A percentile compares a stretch with the other conserved stretches of the same genome.
Evolutionary conservation across 2,113 vertebrate species (phyloP).

Genomic region (Oenanthe oenanthe): DNA sequence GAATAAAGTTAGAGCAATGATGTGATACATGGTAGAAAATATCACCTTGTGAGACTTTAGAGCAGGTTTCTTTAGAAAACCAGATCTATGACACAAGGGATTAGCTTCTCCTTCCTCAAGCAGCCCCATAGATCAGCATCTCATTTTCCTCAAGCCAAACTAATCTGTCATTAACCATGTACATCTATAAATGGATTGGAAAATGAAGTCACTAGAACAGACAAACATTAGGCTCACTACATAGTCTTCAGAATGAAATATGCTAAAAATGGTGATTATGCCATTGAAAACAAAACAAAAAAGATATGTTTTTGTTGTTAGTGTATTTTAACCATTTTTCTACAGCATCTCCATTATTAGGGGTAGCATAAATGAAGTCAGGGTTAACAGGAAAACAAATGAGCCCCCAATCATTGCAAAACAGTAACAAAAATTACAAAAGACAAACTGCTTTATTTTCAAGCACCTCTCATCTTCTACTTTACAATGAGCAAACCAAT

Average conservation of each 20-base stretch:
- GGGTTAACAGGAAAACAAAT: constrained; percentile 1
- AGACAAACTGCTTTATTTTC: not conserved
- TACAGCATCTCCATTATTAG: not conserved
- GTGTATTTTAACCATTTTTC: not conserved
- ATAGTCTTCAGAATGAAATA: not conserved
- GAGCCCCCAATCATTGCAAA: not conserved
- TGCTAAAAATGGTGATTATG: not conserved
- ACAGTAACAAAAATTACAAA: not conserved
- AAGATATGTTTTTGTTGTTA: not conserved
- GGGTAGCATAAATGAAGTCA: not conserved
- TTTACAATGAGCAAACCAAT: not conserved
- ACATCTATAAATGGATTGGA: not conserved
- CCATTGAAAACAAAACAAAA: not conserved
- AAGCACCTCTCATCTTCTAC: not conserved
- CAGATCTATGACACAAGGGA: not conserved
- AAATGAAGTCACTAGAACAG: not conserved
- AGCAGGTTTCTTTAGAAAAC: not conserved
- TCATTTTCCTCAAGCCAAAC: not conserved
- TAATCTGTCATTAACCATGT: not conserved
- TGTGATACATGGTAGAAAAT: not conserved
- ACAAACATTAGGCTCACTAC: not conserved
- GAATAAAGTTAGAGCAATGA: not conserved
- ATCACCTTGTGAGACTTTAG: not conserved
- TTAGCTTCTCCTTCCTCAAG: not conserved
- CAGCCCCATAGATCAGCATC: not conserved